Percentiles rank a stretch among this genome's conserved stretches.
Evolutionary conservation across 2,888 invertebrate species (phyloP).

Genomic region (Podabrus alpinus): DNA sequence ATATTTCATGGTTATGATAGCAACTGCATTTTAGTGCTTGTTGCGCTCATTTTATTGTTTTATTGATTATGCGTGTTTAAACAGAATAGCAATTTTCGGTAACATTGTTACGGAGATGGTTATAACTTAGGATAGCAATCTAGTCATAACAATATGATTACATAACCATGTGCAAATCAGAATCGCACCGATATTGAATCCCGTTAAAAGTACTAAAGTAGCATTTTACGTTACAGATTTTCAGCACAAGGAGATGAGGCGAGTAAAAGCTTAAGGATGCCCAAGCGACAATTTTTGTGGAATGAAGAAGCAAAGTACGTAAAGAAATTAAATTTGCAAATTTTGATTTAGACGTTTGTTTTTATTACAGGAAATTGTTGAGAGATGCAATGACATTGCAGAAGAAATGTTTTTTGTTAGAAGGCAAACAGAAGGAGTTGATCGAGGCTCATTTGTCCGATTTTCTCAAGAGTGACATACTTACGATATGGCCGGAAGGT

Average conservation of each 20-base stretch:
- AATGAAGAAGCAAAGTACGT: constrained; percentile 65
- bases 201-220: too few species aligned
- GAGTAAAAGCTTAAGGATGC: constrained; percentile 62
- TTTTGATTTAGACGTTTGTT: background rate
- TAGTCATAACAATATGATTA: too few species aligned
- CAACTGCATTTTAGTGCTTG: too few species aligned
- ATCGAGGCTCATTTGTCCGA: constrained; percentile 57
- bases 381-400: constrained; percentile 48
- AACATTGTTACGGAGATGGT: too few species aligned
- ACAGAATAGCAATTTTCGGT: too few species aligned
- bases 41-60: too few species aligned
- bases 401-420: constrained; percentile 48
- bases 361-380: constrained; percentile 45
- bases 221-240: constrained; percentile 42
- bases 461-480: constrained; percentile 57
- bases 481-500: constrained; percentile 60
- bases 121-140: too few species aligned
- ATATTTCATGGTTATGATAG: too few species aligned
- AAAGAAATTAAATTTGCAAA: background rate
- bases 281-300: constrained; percentile 77
- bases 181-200: too few species aligned
- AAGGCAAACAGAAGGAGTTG: constrained; percentile 55
- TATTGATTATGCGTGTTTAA: too few species aligned
- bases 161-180: too few species aligned
- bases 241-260: constrained; percentile 54